Base-by-base conservation (phyloP, 53 echinoderm and acorn worm species). In the Antedon mediterranea region DNA sequence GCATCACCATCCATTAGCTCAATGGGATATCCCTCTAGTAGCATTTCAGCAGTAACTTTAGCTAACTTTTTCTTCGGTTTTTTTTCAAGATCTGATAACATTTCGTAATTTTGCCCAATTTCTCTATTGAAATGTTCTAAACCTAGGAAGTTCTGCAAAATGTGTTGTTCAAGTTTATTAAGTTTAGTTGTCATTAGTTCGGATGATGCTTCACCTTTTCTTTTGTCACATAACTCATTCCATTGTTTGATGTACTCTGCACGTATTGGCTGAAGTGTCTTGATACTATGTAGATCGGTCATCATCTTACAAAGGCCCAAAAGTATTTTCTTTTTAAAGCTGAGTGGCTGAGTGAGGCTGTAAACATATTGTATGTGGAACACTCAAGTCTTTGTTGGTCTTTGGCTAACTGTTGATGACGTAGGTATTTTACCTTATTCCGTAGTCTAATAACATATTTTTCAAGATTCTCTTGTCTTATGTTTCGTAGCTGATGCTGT, bases 111-210 rank as follows among this genome's bases (percentile, higher is more conserved):
- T 29, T 82, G 82, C 41, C 82, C 76, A 8, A 81, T 15, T 72
- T 81, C 85, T 81, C 80, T 32, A 72, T 71, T 76, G 71, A 85
- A 23, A 43, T 85, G 75, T 76, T 81, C 77, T 0, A 81, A 41
- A 44, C 85, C 85, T n/a, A n/a, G n/a, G n/a, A n/a, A n/a, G n/a
- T n/a, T n/a, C n/a, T n/a, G n/a, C n/a, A n/a, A n/a, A n/a, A n/a
- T n/a, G n/a, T 81, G 30, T 4, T 37, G 0, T 76, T 81, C 86
- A 4, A 81, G 81, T 18, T 85, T 31, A 3, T 85, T 86, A 9
- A 85, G 73, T 34, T 81, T 37, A 43, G 14, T 27, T 73, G 81
- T 23, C 5, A 27, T 11, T 28, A 30, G 7, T 6, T 72, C 30
- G 14, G 71, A 30, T 29, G 71, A 18, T 20, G 72, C 15, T n/a